Evolutionary conservation across 2,888 invertebrate species (phyloP), one percentile per base, ranked within the genome.

Genomic region (Cyclophora albipunctata): DNA sequence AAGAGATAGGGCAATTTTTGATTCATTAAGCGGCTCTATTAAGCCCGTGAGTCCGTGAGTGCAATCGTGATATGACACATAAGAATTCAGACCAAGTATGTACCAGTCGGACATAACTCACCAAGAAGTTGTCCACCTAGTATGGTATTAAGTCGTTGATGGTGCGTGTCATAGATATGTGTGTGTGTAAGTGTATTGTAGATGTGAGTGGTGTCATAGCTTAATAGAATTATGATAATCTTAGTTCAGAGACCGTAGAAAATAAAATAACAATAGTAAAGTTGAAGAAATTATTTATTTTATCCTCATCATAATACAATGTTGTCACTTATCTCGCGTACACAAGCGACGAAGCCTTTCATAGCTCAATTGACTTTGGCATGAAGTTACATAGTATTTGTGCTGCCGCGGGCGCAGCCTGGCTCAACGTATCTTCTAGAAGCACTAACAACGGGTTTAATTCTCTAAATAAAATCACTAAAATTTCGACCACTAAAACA

Each of bases 291-390:
- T 73, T 78, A 78, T 84, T 84, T 85, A 83, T 82, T 81, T 82
- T 79, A 79, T 76, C 68, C 78, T 81, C 76, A 81, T 80, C 78
- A 82, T 78, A 81, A 78, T 75, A 84, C 77, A 85, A 37, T 83
- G 75, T 84, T 83, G 85, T 87, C 87, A 84, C 86, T 84, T 86
- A 86, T 79, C 69, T 77, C 75, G 79, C 75, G 81, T 81, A 87
- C 80, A 85, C 81, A 86, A 86, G 87, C 86, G 85, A 81, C 81
- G 69, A 70, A 85, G 84, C 85, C 75, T 77, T 85, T 75, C 79
- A 78, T 84, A 87, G 84, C 87, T 85, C 85, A 87, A 88, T 88
- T 88, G 87, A 87, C 87, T 88, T 88, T 88, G 87, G 87, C 86
- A 87, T 88, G 81, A 81, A 82, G 75, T 83, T 77, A 82, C 78